A percentile compares a stretch with the other conserved stretches of the same genome.
Conservation (phyloP, 2,797 vertebrate species). For the Danio jaintianensis region DNA sequence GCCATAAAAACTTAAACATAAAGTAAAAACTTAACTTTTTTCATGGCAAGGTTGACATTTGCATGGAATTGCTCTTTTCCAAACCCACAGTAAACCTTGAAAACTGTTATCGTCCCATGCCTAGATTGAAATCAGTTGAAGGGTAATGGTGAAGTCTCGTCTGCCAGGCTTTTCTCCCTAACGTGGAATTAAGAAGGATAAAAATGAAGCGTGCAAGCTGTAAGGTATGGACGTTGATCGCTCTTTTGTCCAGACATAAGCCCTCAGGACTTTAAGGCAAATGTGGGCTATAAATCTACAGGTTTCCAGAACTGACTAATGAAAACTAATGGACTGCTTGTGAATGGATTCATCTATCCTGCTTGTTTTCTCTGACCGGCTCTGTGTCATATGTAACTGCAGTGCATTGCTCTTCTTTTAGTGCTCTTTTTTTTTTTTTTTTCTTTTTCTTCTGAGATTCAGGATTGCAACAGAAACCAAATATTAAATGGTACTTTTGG, state of each 20-base stretch:
- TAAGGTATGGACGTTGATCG: constrained; percentile 74
- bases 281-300: constrained; percentile 80
- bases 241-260: constrained; percentile 75
- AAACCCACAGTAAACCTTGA: too few relatives aligned
- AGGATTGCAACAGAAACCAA: too few relatives aligned
- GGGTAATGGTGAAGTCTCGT: constrained; percentile 50
- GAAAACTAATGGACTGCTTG: constrained; percentile 81
- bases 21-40: too few relatives aligned
- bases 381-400: constrained; percentile 66
- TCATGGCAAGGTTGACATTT: too few relatives aligned
- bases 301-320: constrained; percentile 69
- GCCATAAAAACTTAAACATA: too few relatives aligned
- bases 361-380: constrained; percentile 69
- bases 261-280: constrained; percentile 79
- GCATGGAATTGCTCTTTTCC: too few relatives aligned
- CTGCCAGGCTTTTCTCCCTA: constrained; percentile 68
- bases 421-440: constrained; percentile 69
- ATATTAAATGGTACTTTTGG: too few relatives aligned
- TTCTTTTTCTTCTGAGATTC: too few relatives aligned
- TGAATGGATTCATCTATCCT: constrained; percentile 77
- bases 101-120: too few relatives aligned
- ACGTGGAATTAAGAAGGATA: constrained; percentile 73
- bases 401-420: constrained; percentile 55
- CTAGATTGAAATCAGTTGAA: constrained; percentile 4
- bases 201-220: constrained; percentile 71